Percentiles rank a stretch among this genome's conserved stretches.
Evolutionary conservation across 2,888 invertebrate genomes (phyloP).

Genomic region (Chrysolina oricalcia): DNA sequence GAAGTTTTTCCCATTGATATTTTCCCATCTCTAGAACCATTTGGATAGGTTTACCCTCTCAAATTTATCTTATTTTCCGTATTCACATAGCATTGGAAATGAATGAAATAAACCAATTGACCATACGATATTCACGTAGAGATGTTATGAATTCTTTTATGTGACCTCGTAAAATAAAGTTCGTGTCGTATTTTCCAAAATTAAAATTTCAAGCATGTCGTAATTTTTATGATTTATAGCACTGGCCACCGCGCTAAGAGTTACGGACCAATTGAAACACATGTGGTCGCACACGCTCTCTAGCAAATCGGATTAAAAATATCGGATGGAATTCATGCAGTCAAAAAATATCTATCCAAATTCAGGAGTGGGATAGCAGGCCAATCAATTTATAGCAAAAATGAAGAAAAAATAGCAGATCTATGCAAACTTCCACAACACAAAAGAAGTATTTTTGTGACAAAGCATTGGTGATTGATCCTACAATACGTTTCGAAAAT

Average conservation of each 20-base stretch:
- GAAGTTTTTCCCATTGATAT: too few species aligned
- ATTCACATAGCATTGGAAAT: neutral
- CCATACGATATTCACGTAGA: neutral
- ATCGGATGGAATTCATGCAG: neutral
- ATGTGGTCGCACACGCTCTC: neutral
- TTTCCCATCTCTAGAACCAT: too few species aligned
- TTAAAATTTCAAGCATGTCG: constrained; percentile 14
- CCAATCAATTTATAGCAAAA: too few species aligned
- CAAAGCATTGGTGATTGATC: too few species aligned
- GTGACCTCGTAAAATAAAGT: neutral
- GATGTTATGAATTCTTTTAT: constrained; percentile 1
- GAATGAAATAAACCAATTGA: neutral
- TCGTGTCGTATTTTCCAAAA: constrained; percentile 8
- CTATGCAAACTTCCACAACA: too few species aligned
- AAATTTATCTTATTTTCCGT: too few species aligned
- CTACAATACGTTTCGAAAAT: too few species aligned
- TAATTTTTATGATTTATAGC: constrained; percentile 9
- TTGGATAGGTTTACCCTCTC: too few species aligned
- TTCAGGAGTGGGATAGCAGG: too few species aligned
- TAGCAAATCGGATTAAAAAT: neutral
- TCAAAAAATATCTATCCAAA: neutral
- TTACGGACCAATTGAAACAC: constrained; percentile 8
- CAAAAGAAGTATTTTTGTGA: too few species aligned
- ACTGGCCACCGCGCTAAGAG: neutral
- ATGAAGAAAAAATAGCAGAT: too few species aligned